Conservation (phyloP, 2,888 invertebrate species). For the Resseliella maxima region DNA sequence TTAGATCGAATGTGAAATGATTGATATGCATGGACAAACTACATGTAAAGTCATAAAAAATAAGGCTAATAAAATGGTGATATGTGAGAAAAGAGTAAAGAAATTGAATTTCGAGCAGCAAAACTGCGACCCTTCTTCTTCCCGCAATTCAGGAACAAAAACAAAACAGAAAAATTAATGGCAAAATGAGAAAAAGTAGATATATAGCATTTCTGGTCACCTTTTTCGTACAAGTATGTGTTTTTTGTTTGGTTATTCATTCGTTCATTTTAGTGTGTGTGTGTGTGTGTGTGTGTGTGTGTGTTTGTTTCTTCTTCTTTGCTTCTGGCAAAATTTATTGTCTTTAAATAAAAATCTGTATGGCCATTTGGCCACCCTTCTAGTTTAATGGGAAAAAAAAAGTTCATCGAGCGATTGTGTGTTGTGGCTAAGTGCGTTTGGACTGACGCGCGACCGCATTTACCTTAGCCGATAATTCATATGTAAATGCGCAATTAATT, state of each 20-base stretch:
- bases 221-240: too few relatives aligned
- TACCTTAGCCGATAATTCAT: slow-evolving; percentile 37
- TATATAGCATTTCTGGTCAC: background rate
- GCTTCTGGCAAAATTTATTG: slow-evolving; percentile 20
- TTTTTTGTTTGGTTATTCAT: too few relatives aligned
- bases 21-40: background rate
- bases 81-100: background rate
- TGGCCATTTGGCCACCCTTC: slow-evolving; percentile 36
- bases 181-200: background rate
- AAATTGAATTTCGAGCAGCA: slow-evolving; percentile 6
- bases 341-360: background rate
- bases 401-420: too few relatives aligned
- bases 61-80: background rate
- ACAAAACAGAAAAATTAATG: background rate
- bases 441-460: background rate
- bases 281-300: too few relatives aligned
- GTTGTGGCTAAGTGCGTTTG: background rate
- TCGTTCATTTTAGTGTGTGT: background rate
- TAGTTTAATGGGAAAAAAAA: too few relatives aligned
- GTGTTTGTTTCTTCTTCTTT: background rate
- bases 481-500: slow-evolving; percentile 55
- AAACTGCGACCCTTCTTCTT: too few relatives aligned
- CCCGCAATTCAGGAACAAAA: too few relatives aligned
- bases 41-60: background rate
- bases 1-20: background rate